Conservation (phyloP, 2,888 invertebrate genomes). For the Idaea dimidiata region DNA sequence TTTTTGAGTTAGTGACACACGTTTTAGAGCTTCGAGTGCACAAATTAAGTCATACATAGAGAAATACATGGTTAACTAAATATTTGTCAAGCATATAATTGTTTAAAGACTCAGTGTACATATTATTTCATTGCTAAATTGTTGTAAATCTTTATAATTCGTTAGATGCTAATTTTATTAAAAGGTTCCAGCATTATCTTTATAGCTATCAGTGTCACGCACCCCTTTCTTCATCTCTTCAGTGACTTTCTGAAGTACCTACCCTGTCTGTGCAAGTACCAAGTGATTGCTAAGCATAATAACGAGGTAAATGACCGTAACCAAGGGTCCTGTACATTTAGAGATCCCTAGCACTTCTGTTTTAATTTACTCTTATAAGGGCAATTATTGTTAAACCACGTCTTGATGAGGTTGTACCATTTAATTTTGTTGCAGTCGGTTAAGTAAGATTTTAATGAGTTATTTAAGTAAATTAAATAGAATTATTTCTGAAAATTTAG, state of each 20-base stretch:
- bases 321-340: conserved; percentile 43
- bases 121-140: no score
- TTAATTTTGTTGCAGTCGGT: conserved; percentile 1
- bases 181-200: background rate
- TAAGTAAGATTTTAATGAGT: background rate
- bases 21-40: no score
- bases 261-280: conserved; percentile 12
- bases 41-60: no score
- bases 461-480: background rate
- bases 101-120: no score
- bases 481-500: background rate
- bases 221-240: conserved; percentile 29
- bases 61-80: no score
- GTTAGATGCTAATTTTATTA: no score
- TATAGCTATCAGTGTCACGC: conserved; percentile 8
- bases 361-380: background rate
- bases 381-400: conserved; percentile 42
- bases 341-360: conserved; percentile 19
- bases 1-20: no score
- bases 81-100: no score
- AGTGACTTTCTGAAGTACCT: conserved; percentile 19
- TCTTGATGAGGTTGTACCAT: conserved; percentile 1
- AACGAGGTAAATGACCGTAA: conserved; percentile 68
- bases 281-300: conserved; percentile 60
- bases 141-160: no score